Evolutionary conservation across 2,888 invertebrate species (phyloP), one percentile per base, ranked within the genome.

Genomic region (Drosophila fungiperda): DNA sequence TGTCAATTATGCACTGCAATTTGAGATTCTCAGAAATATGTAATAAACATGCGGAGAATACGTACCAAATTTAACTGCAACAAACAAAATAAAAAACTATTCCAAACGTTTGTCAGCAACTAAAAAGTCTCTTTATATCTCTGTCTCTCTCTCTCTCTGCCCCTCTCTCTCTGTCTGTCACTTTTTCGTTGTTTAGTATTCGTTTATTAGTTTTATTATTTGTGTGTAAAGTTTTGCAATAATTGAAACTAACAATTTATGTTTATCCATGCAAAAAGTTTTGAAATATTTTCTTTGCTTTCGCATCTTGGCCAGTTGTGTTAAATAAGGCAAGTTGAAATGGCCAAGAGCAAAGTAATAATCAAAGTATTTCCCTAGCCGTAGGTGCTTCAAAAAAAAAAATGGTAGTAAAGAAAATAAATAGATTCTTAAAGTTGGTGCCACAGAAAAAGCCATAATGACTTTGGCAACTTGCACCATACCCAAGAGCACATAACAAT

Each of bases 221-320:
- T 79, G 77, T 81, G 82, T 74, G 75, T 50, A 84, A 90, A 90
- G 66, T 88, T 90, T 81, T 64, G 61, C 70, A 81, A 80, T 86
- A 90, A 90, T 90, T 90, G 90, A 90, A 90, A 90, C 76, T 72
- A 73, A 70, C 66, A 83, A 42, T 82, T 80, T 80, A 75, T 73
- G 74, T 77, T 78, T 83, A 80, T 78, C 81, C 78, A 73, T 83
- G 78, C 68, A 74, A 76, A 85, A 85, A 87, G 60, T 83, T 84
- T 70, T 11, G 50, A 75, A 78, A 76, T 76, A 83, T 82, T 80
- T 76, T 78, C 68, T 66, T 75, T 59, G 80, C 64, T 72, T 45
- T 63, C 77, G 72, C 73, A 69, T 45, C 45, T 53, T 73, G 68
- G 69, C 73, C 76, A 83, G 69, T 73, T 74, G 61, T 71, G 66